phyloP scores from a whole-genome alignment of 2,797 vertebrate genomes.

The Pristis pectinata region DNA sequence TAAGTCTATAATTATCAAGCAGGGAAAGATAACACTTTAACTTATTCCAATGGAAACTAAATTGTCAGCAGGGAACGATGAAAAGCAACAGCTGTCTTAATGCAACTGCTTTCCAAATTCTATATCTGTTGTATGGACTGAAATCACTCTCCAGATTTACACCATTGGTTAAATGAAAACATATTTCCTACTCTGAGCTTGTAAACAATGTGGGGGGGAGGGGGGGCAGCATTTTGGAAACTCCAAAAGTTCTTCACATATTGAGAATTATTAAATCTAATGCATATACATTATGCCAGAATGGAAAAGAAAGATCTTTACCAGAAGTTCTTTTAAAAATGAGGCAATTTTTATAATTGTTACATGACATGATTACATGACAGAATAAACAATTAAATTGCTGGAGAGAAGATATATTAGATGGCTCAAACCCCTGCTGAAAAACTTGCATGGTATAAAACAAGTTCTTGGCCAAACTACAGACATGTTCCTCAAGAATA shows the following conservation, averaged over 20 bases:
- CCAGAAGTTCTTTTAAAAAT: neutral
- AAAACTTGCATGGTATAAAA: neutral
- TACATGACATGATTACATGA: neutral
- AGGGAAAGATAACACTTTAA: constrained; percentile 18
- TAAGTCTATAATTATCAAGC: neutral
- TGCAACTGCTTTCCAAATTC: constrained; percentile 15
- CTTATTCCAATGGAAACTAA: constrained; percentile 40
- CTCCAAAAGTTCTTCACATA: neutral
- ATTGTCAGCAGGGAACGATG: constrained; percentile 38
- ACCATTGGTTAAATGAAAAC: constrained; percentile 19
- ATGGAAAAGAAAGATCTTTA: neutral
- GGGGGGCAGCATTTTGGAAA: constrained; percentile 37
- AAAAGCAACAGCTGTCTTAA: constrained; percentile 39
- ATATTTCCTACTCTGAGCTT: neutral
- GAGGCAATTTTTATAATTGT: neutral
- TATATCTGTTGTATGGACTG: constrained; percentile 21
- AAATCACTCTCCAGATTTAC: constrained; percentile 32
- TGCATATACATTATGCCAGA: too few species aligned
- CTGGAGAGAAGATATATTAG: neutral
- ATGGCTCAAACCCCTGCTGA: neutral
- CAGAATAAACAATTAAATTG: neutral
- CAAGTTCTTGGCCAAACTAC: neutral
- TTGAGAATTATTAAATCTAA: neutral
- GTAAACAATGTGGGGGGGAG: constrained; percentile 25
- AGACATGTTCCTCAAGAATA: neutral